Percentiles rank a stretch among this genome's conserved stretches.
Conservation (phyloP, 2,113 vertebrate species). For the Ageneiosus marmoratus region DNA sequence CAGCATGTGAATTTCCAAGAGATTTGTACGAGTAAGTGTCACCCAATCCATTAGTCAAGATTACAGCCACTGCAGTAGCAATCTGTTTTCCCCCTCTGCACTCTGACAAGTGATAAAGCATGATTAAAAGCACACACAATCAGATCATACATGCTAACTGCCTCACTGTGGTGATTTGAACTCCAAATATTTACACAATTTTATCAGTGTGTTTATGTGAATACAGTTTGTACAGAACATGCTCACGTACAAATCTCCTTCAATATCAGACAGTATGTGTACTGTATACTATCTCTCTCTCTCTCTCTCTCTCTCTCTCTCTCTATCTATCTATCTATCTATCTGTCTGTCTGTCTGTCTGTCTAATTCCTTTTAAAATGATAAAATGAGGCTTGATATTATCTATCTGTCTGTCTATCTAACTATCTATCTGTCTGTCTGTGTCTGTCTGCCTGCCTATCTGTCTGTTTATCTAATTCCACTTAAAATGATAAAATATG, state of each 20-base stretch:
- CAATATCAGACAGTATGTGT: background rate
- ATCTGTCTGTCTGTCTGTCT: too few species aligned
- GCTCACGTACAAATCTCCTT: background rate
- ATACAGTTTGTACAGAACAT: background rate
- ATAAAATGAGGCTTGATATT: too few species aligned
- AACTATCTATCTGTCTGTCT: too few species aligned
- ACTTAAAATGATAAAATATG: too few species aligned
- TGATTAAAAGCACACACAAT: conserved; percentile 13
- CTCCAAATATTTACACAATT: background rate
- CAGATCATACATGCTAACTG: background rate
- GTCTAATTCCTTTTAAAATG: too few species aligned
- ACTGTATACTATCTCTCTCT: too few species aligned
- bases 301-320: too few species aligned
- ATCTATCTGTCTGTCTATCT: too few species aligned
- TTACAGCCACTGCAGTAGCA: background rate
- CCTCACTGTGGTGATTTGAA: conserved; percentile 3
- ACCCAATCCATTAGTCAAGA: conserved; percentile 12
- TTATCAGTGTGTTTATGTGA: background rate
- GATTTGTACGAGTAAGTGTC: conserved; percentile 13
- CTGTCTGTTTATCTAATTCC: too few species aligned
- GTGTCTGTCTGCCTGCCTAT: too few species aligned
- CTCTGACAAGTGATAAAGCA: background rate
- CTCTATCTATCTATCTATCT: too few species aligned
- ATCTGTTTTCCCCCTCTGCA: background rate
- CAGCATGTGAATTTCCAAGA: background rate